Evolutionary conservation across 2,113 vertebrate genomes (phyloP), one percentile per base, ranked within the genome.

Genomic region (Isichthys henryi): DNA sequence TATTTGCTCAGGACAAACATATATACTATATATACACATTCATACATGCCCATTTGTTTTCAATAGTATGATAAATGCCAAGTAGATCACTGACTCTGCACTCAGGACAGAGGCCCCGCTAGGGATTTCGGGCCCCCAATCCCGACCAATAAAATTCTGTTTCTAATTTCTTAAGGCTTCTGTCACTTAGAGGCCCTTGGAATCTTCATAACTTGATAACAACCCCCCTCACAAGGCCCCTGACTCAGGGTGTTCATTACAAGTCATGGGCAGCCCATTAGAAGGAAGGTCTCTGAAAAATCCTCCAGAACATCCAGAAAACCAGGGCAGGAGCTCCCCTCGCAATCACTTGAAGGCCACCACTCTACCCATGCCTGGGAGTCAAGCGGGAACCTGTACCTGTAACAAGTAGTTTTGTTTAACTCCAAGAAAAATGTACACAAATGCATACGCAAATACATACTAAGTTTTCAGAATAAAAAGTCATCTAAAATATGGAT

Each of bases 351-450:
- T 45, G 46, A 35, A 39, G 97, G 97, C 98, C 97, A 98, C 89
- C 94, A 95, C 88, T 98, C 97, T 92, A 98, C 95, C 95, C 96
- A 95, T 0, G 96, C 95, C 2, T 94, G 94, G 0, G 97, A 97
- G 92, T 98, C 98, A 94, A 99, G 92, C 13, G 97, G 96, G n/a
- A 98, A 96, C 86, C 97, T 96, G 88, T 97, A 98, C 93, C 98
- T 99, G 90, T 35, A 89, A 88, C 52, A 84, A 15, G 53, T 45
- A 53, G 52, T 39, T 84, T 11, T 31, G n/a, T 56, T 89, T 52
- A 85, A 23, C 19, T 45, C 15, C 11, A 86, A 27, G 19, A 46
- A 52, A 53, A 86, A 53, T 4, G 49, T n/a, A 53, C 15, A 52
- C 84, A 86, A 17, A 52, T 23, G 46, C 46, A 86, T 50, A 56